Percentiles rank a stretch among this genome's conserved stretches.
phyloP scores from a whole-genome alignment of 2,888 invertebrate species.

The Agrochola lychnidis region DNA sequence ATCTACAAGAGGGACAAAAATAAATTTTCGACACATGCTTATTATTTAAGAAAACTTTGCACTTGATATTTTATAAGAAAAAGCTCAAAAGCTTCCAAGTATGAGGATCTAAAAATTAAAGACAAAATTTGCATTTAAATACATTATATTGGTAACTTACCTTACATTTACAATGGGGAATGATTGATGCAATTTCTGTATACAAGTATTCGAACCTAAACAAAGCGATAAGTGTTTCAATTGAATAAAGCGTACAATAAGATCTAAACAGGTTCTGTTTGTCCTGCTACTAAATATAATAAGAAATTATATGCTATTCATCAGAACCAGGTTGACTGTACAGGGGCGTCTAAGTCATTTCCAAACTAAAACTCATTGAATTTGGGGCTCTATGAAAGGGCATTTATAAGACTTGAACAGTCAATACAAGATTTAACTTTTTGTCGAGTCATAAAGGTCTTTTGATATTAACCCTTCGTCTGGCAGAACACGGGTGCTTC shows the following conservation, averaged over 20 bases:
- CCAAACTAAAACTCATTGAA: constrained; percentile 60
- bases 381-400: constrained; percentile 55
- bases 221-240: constrained; percentile 57
- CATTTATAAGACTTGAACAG: constrained; percentile 64
- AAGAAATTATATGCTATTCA: constrained; percentile 76
- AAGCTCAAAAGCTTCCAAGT: not conserved
- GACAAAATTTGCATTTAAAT: constrained; percentile 27
- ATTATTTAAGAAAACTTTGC: not conserved
- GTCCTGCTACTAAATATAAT: constrained; percentile 71
- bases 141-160: constrained; percentile 8
- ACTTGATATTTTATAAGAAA: not conserved
- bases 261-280: constrained; percentile 76
- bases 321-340: constrained; percentile 64
- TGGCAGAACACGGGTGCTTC: constrained; percentile 65
- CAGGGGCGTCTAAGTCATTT: constrained; percentile 59
- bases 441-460: constrained; percentile 69
- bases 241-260: constrained; percentile 68
- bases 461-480: constrained; percentile 74
- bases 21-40: too few species aligned
- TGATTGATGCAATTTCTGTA: constrained; percentile 40
- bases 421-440: constrained; percentile 65
- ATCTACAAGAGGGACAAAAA: too few species aligned
- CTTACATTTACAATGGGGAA: constrained; percentile 21
- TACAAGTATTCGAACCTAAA: constrained; percentile 47
- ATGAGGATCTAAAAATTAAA: constrained; percentile 4